phyloP scores from a whole-genome alignment of 2,888 invertebrate species.

The Hipparchia sbordonii region DNA sequence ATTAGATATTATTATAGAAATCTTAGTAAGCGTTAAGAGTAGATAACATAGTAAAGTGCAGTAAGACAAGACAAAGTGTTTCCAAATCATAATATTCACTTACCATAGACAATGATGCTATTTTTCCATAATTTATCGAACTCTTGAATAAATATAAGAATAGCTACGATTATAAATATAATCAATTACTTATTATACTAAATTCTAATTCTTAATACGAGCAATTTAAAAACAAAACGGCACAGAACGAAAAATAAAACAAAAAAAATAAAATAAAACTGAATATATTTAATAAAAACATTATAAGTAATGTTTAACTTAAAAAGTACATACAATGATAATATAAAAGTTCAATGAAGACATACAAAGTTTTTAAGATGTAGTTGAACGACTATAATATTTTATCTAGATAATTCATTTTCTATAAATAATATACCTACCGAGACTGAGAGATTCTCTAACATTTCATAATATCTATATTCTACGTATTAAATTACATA shows the following conservation, averaged over 20 bases:
- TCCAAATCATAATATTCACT: constrained; percentile 40
- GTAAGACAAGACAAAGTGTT: constrained; percentile 36
- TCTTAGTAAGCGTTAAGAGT: constrained; percentile 30
- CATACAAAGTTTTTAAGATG: constrained; percentile 51
- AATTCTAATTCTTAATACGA: constrained; percentile 21
- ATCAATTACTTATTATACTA: constrained; percentile 21
- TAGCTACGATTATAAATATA: constrained; percentile 29
- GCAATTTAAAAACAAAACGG: constrained; percentile 38
- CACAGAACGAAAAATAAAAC: constrained; percentile 76
- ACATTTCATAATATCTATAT: constrained; percentile 50
- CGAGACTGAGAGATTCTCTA: constrained; percentile 77
- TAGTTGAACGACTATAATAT: constrained; percentile 21
- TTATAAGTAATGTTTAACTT: constrained; percentile 73
- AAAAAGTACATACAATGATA: constrained; percentile 60
- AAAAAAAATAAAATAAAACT: constrained; percentile 81
- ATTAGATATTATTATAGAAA: constrained; percentile 12
- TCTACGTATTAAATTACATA: constrained; percentile 47
- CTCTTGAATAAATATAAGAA: constrained; percentile 36
- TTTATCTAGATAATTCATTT: constrained; percentile 24
- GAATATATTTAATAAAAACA: constrained; percentile 76
- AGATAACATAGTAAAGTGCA: constrained; percentile 33
- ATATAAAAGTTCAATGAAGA: constrained; percentile 59
- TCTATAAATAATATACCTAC: constrained; percentile 49
- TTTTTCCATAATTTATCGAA: constrained; percentile 34
- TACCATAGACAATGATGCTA: constrained; percentile 39